Base-by-base conservation (phyloP, 2,888 invertebrate genomes). In the Pterobdella sp. region DNA sequence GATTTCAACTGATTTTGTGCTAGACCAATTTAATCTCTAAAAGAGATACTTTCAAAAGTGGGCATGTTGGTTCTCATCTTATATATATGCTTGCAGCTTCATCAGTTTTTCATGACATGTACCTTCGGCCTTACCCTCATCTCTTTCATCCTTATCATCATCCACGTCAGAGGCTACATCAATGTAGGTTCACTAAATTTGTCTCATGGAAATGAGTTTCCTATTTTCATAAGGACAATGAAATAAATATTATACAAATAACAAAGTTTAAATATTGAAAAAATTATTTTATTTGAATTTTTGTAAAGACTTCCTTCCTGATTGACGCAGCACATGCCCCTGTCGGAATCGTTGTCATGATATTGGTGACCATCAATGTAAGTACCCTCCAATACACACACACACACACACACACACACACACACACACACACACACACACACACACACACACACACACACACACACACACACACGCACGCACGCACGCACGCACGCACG, bases 121-220 rank as follows among this genome's bases (percentile, higher is more conserved):
- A 32, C 32, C 26, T 60, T 71, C 60, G 32, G 34, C 26, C 36
- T 71, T n/a, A 71, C 71, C 36, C n/a, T 56, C 3, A 52, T 63
- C 35, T 10, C 71, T 35, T 71, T 71, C 63, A 71, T 71, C n/a
- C 31, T 71, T 35, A 71, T 71, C 36, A 63, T 71, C 36, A 56
- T 3, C 52, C 35, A 71, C 34, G 63, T 34, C 7, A 29, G 26
- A 35, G 71, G 71, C 34, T 71, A 63, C 14, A 63, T 63, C 7
- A 10, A 32, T 22, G 71, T 71, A 63, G 2, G 68, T 36, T 4
- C n/a, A n/a, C n/a, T n/a, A n/a, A n/a, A n/a, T n/a, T n/a, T n/a
- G n/a, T n/a, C n/a, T n/a, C n/a, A n/a, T n/a, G n/a, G n/a, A n/a
- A n/a, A n/a, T n/a, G n/a, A n/a, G n/a, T n/a, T n/a, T n/a, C n/a